These are phyloP conservation scores for Adoxophyes honmai DNA, from an alignment of 1,140 invertebrate genomes.

Conservation along the genomic window DNA sequence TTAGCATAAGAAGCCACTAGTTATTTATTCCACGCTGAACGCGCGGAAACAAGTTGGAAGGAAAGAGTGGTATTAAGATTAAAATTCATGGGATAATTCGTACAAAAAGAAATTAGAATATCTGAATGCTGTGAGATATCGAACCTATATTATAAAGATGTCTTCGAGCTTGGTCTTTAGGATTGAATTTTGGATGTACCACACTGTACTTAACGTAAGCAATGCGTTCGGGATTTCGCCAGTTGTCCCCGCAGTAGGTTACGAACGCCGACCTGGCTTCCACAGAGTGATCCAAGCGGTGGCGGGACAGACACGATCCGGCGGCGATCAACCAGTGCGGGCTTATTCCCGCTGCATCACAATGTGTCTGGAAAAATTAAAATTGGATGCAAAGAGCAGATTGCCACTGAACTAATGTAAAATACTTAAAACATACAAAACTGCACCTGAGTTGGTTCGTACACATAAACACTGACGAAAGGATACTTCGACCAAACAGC, in stretches of 20 bases:
- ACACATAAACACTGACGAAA: conserved; percentile 55
- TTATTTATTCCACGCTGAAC: too few relatives aligned
- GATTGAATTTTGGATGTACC: conserved; percentile 49
- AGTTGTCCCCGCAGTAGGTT: conserved; percentile 47
- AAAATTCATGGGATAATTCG: too few relatives aligned
- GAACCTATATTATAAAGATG: conserved; percentile 57
- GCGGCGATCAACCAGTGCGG: conserved; percentile 56
- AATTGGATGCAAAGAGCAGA: not conserved
- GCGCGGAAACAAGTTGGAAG: not conserved
- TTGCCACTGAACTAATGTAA: too few relatives aligned
- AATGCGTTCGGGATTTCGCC: conserved; percentile 47
- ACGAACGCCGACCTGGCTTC: conserved; percentile 50
- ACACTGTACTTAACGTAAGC: conserved; percentile 53
- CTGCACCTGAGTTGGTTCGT: conserved; percentile 48
- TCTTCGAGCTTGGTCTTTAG: conserved; percentile 29
- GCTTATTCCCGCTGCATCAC: conserved; percentile 56
- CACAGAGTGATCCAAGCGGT: conserved; percentile 25
- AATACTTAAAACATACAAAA: too few relatives aligned
- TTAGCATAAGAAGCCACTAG: too few relatives aligned
- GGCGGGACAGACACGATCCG: conserved; percentile 49
- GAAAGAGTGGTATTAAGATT: too few relatives aligned
- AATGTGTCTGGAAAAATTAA: conserved; percentile 36
- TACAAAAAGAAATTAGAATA: too few relatives aligned
- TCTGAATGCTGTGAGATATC: too few relatives aligned
- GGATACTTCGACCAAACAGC: conserved; percentile 49